These are phyloP conservation scores for Dicroscelio sp. DNA, from an alignment of 2,888 invertebrate genomes.

Conservation along the genomic window DNA sequence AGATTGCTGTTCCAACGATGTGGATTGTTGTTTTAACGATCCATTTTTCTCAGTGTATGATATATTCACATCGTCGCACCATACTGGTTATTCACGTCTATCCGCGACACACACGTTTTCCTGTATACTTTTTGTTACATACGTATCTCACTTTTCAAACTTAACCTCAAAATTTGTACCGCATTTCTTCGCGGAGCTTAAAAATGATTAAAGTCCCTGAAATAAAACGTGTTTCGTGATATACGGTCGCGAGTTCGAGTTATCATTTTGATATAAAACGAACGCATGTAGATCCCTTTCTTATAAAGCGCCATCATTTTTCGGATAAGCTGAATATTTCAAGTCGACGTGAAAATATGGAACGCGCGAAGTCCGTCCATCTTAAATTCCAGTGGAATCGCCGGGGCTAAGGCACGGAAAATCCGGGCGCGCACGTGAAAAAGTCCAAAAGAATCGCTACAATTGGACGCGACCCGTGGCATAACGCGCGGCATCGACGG, in stretches of 20 bases:
- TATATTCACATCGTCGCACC: too few relatives aligned
- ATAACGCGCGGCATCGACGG: constrained; percentile 32
- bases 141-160: background rate
- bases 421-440: constrained; percentile 53
- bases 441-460: constrained; percentile 58
- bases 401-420: constrained; percentile 31
- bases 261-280: constrained; percentile 62
- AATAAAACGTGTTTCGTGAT: constrained; percentile 52
- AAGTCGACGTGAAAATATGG: constrained; percentile 71
- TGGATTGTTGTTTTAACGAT: too few relatives aligned
- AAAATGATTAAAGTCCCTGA: constrained; percentile 26
- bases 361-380: constrained; percentile 67
- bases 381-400: constrained; percentile 62
- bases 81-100: too few relatives aligned
- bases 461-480: constrained; percentile 44
- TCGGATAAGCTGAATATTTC: constrained; percentile 71
- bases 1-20: too few relatives aligned
- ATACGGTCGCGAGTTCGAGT: constrained; percentile 42
- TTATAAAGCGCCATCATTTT: constrained; percentile 67
- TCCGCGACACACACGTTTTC: too few relatives aligned
- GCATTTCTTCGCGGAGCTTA: background rate
- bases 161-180: background rate
- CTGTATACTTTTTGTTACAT: too few relatives aligned
- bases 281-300: constrained; percentile 62
- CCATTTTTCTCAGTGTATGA: too few relatives aligned